Evolutionary conservation across 64 coral and sea anemone genomes (phyloP).

Genomic region (Actinia equina): DNA sequence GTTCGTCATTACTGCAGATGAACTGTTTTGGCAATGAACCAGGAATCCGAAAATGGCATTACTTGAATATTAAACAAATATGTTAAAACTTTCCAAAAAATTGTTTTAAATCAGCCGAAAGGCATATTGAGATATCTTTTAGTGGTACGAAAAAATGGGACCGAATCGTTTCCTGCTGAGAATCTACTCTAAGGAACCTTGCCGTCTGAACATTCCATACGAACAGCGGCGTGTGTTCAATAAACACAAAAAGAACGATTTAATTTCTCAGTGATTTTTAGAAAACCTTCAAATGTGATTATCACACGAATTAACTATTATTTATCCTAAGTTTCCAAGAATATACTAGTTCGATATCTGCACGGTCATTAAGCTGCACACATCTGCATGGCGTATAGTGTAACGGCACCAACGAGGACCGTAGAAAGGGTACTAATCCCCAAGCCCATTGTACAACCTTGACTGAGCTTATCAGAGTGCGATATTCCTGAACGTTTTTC

Average conservation of each 20-base stretch:
- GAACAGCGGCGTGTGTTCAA: no score
- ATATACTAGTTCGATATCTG: not conserved
- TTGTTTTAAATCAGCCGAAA: not conserved
- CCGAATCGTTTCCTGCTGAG: not conserved
- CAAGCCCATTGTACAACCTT: slow-evolving; percentile 7
- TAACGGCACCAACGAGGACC: not conserved
- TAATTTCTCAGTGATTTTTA: not conserved
- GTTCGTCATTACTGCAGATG: not conserved
- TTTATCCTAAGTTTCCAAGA: not conserved
- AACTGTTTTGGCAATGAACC: not conserved
- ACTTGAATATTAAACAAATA: not conserved
- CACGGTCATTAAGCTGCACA: not conserved
- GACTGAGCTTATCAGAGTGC: not conserved
- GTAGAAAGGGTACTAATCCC: slow-evolving; percentile 6
- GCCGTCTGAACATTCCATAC: not conserved
- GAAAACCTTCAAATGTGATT: not conserved
- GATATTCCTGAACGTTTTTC: slow-evolving; percentile 15
- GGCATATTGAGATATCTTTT: no score
- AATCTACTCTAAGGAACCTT: not conserved
- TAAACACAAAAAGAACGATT: not conserved
- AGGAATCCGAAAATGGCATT: not conserved
- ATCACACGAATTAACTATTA: not conserved
- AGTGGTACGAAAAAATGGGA: no score
- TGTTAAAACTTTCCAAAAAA: not conserved
- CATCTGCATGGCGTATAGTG: slow-evolving; percentile 21